Evolutionary conservation across 2,113 vertebrate genomes (phyloP).

Genomic region (Cebus imitator): DNA sequence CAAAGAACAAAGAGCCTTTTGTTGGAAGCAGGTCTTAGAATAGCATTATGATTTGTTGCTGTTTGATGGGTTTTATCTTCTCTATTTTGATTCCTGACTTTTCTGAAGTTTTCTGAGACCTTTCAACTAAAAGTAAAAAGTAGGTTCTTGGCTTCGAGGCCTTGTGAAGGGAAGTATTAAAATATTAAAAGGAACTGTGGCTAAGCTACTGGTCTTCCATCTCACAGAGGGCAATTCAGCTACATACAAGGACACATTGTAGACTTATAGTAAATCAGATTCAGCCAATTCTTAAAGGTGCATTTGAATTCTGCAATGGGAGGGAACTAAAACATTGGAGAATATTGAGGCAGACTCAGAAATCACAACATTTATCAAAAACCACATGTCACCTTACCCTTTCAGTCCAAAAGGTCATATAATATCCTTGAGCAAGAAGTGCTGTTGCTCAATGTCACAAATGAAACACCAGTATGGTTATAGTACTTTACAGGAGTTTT

Average conservation of each 20-base stretch:
- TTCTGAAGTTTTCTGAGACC: slow-evolving; percentile 57
- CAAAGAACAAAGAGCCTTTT: slow-evolving; percentile 45
- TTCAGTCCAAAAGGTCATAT: slow-evolving; percentile 34
- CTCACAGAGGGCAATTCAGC: slow-evolving; percentile 75
- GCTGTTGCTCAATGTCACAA: background rate
- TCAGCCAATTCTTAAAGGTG: slow-evolving; percentile 58
- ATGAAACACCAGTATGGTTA: background rate
- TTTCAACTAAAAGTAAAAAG: slow-evolving; percentile 56
- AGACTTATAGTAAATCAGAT: slow-evolving; percentile 53
- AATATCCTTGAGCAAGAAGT: slow-evolving; percentile 1
- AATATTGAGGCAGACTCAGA: slow-evolving; percentile 41
- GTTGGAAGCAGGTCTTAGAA: slow-evolving; percentile 16
- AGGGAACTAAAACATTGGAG: slow-evolving; percentile 35
- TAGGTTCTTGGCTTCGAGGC: slow-evolving; percentile 22
- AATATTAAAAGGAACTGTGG: slow-evolving; percentile 64
- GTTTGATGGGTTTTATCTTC: slow-evolving; percentile 47
- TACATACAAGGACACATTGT: slow-evolving; percentile 70
- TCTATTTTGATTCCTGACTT: slow-evolving; percentile 60
- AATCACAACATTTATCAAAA: slow-evolving; percentile 68
- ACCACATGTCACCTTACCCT: background rate
- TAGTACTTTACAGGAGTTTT: background rate
- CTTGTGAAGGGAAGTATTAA: slow-evolving; percentile 70
- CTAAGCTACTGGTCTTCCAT: slow-evolving; percentile 62
- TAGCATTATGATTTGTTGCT: slow-evolving; percentile 27
- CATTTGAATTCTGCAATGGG: slow-evolving; percentile 40